phyloP scores from a whole-genome alignment of 2,888 invertebrate species.

The Eudasyphora cyanicolor region DNA sequence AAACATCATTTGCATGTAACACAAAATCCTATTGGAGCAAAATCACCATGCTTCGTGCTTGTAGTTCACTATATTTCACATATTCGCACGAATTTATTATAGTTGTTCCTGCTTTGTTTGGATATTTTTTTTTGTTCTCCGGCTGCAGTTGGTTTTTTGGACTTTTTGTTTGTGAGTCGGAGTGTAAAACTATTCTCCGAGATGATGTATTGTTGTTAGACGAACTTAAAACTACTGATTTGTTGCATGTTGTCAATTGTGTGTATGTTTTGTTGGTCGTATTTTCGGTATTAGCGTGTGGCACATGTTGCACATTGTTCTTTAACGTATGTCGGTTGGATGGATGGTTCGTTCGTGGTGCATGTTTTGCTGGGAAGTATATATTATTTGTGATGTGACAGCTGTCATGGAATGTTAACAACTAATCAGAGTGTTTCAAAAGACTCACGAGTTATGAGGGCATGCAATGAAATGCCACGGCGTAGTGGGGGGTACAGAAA shows the following conservation, averaged over 20 bases:
- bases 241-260: constrained; percentile 70
- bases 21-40: constrained; percentile 49
- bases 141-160: neutral
- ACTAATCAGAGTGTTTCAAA: constrained; percentile 48
- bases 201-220: constrained; percentile 62
- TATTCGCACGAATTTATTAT: constrained; percentile 5
- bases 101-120: constrained; percentile 17
- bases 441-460: neutral
- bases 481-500: neutral
- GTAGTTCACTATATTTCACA: constrained; percentile 56
- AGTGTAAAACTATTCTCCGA: constrained; percentile 16
- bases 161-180: neutral
- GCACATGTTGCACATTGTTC: constrained; percentile 53
- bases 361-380: constrained; percentile 30
- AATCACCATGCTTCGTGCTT: constrained; percentile 48
- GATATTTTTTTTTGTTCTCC: constrained; percentile 35
- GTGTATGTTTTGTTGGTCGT: constrained; percentile 63
- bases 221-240: constrained; percentile 62
- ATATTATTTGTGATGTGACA: constrained; percentile 65
- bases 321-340: no score
- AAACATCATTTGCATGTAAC: constrained; percentile 56
- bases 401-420: constrained; percentile 64
- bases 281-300: constrained; percentile 24
- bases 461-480: constrained; percentile 2
- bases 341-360: constrained; percentile 1